Base-by-base conservation (phyloP, 2,888 invertebrate species). In the Hecatera dysodea region DNA sequence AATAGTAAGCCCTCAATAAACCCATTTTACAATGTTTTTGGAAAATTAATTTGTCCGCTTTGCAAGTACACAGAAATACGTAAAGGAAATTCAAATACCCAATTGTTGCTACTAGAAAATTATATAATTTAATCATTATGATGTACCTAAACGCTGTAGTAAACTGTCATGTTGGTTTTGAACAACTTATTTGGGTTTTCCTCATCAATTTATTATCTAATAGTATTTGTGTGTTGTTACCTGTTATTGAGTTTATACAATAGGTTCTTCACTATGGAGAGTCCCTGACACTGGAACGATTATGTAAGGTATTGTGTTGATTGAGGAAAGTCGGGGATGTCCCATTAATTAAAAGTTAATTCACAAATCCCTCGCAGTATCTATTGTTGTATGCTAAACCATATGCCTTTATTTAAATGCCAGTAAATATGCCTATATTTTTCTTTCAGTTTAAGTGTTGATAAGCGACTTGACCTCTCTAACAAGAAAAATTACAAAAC, bases 121-220 rank as follows among this genome's bases (percentile, higher is more conserved):
- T 7, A 15, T 9, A 15, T 9, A 52, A 15, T 60, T 29, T 59
- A 27, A 42, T 64, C 50, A 50, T 27, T 9, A 11, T n/a, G n/a
- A 15, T 42, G 29, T 44, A 33, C 15, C 15, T 39, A 15, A 24
- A 50, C 24, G 11, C 8, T 8, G 12, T 55, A 46, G 42, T 48
- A 62, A 19, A 8, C 19, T 46, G 50, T 64, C 19, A 22, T 52
- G 67, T 36, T 67, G 80, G 50, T 60, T 55, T 57, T 59, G 44
- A 36, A 39, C 53, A 42, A 44, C 53, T 50, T 50, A 60, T 52
- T 46, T n/a, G 46, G 46, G 22, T 80, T 80, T 78, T 78, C 77
- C 80, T 80, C 48, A 0, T 50, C 8, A 65, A 50, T 22, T 44
- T 19, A 48, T 24, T 33, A 48, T 44, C 50, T 42, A 50, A 50